phyloP scores from a whole-genome alignment of 2,113 vertebrate species.

The Carettochelys insculpta region DNA sequence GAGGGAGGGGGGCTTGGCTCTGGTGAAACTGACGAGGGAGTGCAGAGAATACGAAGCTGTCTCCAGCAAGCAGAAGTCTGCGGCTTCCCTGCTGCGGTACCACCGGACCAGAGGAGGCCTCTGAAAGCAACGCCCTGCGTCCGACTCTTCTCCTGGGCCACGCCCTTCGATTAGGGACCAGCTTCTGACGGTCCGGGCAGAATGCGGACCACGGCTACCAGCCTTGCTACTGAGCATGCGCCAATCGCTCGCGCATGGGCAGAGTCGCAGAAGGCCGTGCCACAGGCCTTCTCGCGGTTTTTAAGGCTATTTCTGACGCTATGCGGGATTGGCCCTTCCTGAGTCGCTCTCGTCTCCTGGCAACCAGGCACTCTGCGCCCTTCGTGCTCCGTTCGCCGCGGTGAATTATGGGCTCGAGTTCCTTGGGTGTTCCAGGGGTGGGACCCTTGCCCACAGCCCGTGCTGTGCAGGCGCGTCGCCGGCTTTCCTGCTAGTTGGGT shows the following conservation, averaged over 20 bases:
- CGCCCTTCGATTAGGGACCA: too few relatives aligned
- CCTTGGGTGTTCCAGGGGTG: rapidly evolving
- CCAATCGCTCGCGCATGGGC: rapidly evolving
- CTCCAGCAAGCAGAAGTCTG: neutral
- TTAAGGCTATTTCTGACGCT: rapidly evolving
- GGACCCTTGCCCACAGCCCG: neutral
- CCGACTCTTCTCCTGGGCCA: too few relatives aligned
- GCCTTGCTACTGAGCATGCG: rapidly evolving
- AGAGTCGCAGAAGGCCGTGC: rapidly evolving
- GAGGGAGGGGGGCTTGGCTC: rapidly evolving
- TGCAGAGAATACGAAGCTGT: neutral
- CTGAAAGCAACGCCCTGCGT: too few relatives aligned
- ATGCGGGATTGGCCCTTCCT: rapidly evolving
- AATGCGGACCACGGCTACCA: neutral
- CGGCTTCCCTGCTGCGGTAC: neutral
- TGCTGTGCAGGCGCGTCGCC: neutral
- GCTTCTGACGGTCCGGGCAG: neutral
- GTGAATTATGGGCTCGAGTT: neutral
- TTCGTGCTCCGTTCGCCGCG: neutral
- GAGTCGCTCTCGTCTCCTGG: rapidly evolving
- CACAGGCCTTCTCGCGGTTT: too few relatives aligned
- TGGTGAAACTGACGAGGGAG: neutral
- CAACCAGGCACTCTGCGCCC: neutral
- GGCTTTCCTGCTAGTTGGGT: neutral
- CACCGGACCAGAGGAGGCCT: neutral